These are phyloP conservation scores for Actenoides lindsayi DNA, from an alignment of 2,113 vertebrate species.

Conservation along the genomic window DNA sequence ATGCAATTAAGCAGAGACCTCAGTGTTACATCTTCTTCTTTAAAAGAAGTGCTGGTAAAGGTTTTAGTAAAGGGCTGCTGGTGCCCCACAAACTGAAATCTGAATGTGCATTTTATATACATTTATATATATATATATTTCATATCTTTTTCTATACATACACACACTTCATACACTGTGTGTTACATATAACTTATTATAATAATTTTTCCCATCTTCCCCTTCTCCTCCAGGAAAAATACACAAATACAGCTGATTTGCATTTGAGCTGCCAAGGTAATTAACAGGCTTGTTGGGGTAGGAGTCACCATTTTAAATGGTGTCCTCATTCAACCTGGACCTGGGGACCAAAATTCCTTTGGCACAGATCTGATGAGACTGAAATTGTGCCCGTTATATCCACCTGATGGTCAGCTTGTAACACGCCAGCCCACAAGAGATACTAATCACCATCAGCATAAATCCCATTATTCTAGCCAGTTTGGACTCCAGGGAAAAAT, in stretches of 20 bases:
- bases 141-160: too few species aligned
- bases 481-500: slow-evolving; percentile 33
- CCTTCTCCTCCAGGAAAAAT: not conserved
- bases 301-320: not conserved
- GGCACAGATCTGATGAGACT: not conserved
- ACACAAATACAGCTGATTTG: not conserved
- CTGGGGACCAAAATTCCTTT: not conserved
- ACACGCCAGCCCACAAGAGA: not conserved
- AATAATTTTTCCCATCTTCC: not conserved
- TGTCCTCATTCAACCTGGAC: not conserved
- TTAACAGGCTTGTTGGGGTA: not conserved
- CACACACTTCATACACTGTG: not conserved
- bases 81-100: not conserved
- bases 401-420: not conserved
- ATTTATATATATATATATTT: too few species aligned
- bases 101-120: not conserved
- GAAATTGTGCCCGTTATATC: not conserved
- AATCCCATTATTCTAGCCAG: not conserved
- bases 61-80: not conserved
- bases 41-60: not conserved
- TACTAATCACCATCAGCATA: not conserved
- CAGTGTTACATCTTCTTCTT: not conserved
- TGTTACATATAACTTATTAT: not conserved
- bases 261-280: not conserved
- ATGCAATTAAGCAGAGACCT: not conserved